These are phyloP conservation scores for Amia ocellicauda DNA, from an alignment of 2,113 vertebrate genomes.

Conservation along the genomic window DNA sequence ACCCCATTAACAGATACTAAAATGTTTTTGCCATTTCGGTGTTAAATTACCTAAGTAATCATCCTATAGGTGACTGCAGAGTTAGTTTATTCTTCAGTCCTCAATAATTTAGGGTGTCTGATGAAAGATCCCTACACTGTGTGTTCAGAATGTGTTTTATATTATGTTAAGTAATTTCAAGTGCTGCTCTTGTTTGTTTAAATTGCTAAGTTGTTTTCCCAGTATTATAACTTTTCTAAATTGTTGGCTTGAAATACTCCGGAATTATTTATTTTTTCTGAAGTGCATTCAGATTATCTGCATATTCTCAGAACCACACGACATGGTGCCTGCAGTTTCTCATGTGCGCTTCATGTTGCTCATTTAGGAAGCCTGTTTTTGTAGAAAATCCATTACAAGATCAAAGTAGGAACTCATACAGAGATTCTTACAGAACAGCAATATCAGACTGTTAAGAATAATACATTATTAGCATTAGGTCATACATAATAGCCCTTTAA, in stretches of 20 bases:
- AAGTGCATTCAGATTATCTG: background rate
- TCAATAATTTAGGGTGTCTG: too few relatives aligned
- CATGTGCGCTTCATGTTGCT: constrained; percentile 43
- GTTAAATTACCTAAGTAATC: too few relatives aligned
- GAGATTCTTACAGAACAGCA: constrained; percentile 44
- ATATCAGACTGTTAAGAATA: constrained; percentile 27
- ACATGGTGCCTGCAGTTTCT: constrained; percentile 11
- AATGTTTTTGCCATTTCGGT: too few relatives aligned
- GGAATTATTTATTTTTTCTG: background rate
- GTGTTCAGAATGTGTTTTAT: too few relatives aligned
- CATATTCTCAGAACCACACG: background rate
- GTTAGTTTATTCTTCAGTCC: too few relatives aligned
- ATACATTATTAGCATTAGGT: constrained; percentile 34
- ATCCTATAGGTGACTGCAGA: too few relatives aligned
- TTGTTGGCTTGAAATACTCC: background rate
- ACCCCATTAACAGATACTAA: too few relatives aligned
- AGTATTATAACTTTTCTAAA: too few relatives aligned
- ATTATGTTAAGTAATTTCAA: too few relatives aligned
- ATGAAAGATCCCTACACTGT: too few relatives aligned
- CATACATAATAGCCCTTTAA: constrained; percentile 46
- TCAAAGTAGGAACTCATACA: constrained; percentile 53
- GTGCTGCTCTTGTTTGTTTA: too few relatives aligned
- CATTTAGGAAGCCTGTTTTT: constrained; percentile 52
- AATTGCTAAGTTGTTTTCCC: too few relatives aligned
- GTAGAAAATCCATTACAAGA: constrained; percentile 46